These are phyloP conservation scores for Pachycephus smyrnensis DNA, from an alignment of 2,888 invertebrate genomes.

Conservation along the genomic window DNA sequence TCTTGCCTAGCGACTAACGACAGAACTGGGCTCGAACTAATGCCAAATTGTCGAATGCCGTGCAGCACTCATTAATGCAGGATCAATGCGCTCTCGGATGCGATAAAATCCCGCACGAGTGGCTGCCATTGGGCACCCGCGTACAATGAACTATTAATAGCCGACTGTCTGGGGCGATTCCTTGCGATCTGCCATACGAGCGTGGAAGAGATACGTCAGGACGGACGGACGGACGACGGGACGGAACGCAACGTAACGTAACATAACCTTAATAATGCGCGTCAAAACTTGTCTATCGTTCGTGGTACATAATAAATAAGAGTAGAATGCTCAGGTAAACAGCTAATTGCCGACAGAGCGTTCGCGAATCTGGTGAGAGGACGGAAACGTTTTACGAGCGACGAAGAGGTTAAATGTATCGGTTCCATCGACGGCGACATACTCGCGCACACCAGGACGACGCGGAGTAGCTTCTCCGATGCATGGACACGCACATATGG, in stretches of 20 bases:
- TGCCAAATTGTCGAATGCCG: not conserved
- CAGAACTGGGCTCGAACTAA: not conserved
- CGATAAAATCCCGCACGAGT: not conserved
- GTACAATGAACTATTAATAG: conserved; percentile 47
- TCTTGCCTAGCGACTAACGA: no score
- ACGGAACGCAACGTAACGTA: not conserved
- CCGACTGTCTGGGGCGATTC: conserved; percentile 23
- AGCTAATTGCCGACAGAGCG: not conserved
- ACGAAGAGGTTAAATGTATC: conserved; percentile 25
- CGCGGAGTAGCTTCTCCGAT: not conserved
- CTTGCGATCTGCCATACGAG: conserved; percentile 23
- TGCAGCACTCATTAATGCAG: not conserved
- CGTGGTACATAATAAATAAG: not conserved
- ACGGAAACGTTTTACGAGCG: conserved; percentile 36
- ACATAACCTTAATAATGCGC: not conserved
- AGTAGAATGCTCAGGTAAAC: not conserved
- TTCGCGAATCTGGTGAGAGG: conserved; percentile 14
- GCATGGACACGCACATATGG: no score
- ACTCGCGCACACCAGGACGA: not conserved
- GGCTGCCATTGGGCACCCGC: conserved; percentile 7
- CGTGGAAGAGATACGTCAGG: not conserved
- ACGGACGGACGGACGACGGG: no score
- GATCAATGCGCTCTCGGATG: not conserved
- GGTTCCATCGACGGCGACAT: conserved; percentile 1
- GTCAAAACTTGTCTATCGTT: not conserved